Conservation (phyloP, 1,140 invertebrate species). For the Battus philenor region DNA sequence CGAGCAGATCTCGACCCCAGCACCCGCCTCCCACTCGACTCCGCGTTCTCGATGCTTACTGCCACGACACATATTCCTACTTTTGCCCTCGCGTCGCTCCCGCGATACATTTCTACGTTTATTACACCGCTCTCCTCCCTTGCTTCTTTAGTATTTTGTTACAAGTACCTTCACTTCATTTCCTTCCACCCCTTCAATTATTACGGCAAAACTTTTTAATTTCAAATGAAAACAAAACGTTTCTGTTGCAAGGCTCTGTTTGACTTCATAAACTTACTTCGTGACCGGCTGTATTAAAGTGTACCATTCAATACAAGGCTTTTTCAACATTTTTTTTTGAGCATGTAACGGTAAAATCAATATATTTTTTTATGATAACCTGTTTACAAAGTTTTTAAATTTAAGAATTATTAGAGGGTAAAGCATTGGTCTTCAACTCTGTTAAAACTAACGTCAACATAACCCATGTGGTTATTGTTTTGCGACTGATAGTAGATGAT, state of each 20-base stretch:
- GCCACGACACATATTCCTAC: constrained; percentile 42
- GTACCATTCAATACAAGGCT: constrained; percentile 26
- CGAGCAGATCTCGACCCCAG: constrained; percentile 26
- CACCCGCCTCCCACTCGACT: constrained; percentile 34
- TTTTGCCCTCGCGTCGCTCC: constrained; percentile 34
- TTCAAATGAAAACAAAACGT: constrained; percentile 31
- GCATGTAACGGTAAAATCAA: no score
- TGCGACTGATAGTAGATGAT: no score
- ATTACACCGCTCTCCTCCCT: constrained; percentile 23
- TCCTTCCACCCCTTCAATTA: constrained; percentile 34
- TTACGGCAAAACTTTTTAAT: constrained; percentile 36
- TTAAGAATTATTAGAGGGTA: no score
- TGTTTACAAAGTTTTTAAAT: no score
- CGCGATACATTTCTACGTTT: constrained; percentile 35
- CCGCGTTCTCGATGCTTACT: constrained; percentile 37
- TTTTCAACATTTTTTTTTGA: constrained; percentile 7
- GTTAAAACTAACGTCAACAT: no score
- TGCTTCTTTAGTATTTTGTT: constrained; percentile 23
- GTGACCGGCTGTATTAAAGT: constrained; percentile 21
- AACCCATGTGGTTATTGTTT: no score
- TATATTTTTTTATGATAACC: no score
- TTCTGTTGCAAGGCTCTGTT: constrained; percentile 20
- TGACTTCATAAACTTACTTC: constrained; percentile 37
- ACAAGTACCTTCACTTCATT: constrained; percentile 23
- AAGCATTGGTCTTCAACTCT: no score